Evolutionary conservation across 2,888 invertebrate genomes (phyloP), one percentile per base, ranked within the genome.

Genomic region (Therioaphis trifolii): DNA sequence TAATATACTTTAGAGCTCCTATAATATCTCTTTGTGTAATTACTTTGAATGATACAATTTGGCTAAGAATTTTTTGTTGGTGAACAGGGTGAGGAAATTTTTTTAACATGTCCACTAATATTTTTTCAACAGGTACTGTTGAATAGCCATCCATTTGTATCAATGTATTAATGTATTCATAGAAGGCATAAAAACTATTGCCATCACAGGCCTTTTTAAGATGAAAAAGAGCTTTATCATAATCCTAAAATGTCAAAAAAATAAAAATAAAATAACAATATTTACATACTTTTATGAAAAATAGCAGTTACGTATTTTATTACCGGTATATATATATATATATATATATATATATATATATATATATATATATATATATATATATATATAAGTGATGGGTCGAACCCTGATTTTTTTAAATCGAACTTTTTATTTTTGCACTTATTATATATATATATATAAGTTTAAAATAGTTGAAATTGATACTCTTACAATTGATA

Each of bases 171-270:
- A 82, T 61, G 24, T 82, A 82, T 35, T 82, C 80, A 24, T 72
- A 63, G 4, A 72, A 72, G 29, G 5, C 15, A 74, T 63, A 72
- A 72, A 82, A 82, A 21, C 49, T 82, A 63, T 63, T 82, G 1
- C 24, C 61, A 35, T 72, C 72, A 15, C 15, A 24, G 3, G 63
- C 72, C 63, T 72, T 72, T 9, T 72, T 72, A 29, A 82, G 63
- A 61, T 82, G 72, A 35, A 29, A 35, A 5, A 35, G 63, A 2
- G 80, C 80, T 3, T 49, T 72, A 46, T 24, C 0, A 63, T 58
- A 61, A 18, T 82, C 49, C 80, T 82, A n/a, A n/a, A n/a, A n/a
- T n/a, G n/a, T n/a, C n/a, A n/a, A n/a, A 21, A 71, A 61, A 52
- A 52, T 35, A 72, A 27, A 55, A 74, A n/a, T 12, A 40, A 18